phyloP scores from a whole-genome alignment of 1,140 invertebrate genomes.

The Drosophila kikkawai region DNA sequence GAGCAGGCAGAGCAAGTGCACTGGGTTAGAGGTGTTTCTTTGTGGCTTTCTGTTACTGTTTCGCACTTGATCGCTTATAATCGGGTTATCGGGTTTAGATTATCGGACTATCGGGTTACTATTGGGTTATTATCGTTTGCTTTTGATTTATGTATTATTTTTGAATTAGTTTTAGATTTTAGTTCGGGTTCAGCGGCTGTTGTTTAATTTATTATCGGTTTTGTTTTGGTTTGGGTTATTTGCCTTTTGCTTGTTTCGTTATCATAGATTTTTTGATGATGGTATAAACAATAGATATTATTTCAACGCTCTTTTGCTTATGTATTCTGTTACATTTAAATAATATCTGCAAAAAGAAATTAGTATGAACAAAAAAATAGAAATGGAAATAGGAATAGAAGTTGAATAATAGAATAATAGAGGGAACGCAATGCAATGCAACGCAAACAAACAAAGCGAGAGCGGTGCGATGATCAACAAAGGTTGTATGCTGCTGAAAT shows the following conservation, averaged over 20 bases:
- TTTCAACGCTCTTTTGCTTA: constrained; percentile 53
- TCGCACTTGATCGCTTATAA: constrained; percentile 17
- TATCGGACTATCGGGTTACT: constrained; percentile 17
- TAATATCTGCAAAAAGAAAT: constrained; percentile 84
- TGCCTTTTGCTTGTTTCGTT: constrained; percentile 27
- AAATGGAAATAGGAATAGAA: constrained; percentile 39
- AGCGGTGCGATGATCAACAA: constrained; percentile 22
- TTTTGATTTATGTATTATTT: constrained; percentile 14
- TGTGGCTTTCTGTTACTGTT: constrained; percentile 43
- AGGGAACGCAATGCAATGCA: constrained; percentile 32
- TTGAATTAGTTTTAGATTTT: constrained; percentile 6
- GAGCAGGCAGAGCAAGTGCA: constrained; percentile 56
- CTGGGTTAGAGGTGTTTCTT: constrained; percentile 64
- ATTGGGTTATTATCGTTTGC: constrained; percentile 15
- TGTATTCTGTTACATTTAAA: constrained; percentile 76
- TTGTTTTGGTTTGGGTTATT: constrained; percentile 15
- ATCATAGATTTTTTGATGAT: constrained; percentile 30
- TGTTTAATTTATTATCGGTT: constrained; percentile 15
- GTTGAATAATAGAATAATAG: constrained; percentile 19
- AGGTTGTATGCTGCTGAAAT: constrained; percentile 32
- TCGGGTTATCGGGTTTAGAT: constrained; percentile 4
- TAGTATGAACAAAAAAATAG: constrained; percentile 72
- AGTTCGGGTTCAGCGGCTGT: constrained; percentile 32
- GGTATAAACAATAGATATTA: constrained; percentile 50
- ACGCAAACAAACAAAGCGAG: constrained; percentile 45